Base-by-base conservation (phyloP, 2,888 invertebrate genomes). In the Tineola bisselliella region DNA sequence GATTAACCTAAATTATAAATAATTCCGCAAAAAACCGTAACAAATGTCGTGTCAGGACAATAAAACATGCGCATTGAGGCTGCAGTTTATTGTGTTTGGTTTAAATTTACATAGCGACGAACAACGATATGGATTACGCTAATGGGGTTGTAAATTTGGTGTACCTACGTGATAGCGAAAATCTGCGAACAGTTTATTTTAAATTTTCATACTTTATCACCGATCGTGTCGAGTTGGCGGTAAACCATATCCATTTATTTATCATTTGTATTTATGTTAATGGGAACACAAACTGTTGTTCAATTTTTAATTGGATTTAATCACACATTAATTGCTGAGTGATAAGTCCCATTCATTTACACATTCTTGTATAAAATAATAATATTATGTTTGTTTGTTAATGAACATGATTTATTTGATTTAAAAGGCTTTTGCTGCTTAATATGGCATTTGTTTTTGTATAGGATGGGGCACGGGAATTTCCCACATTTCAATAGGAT, bases 81-180 rank as follows among this genome's bases (percentile, higher is more conserved):
- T 56, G 56, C 56, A 56, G 19, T 56, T 56, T 56, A 56, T 56
- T 56, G 25, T 56, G 56, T 18, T 56, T 56, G 56, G 56, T 18
- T 56, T 56, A 18, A n/a, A 56, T 56, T 56, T 56, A 19, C 56
- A 56, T 56, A 56, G 11, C n/a, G 25, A 19, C 56, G 8, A 19
- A 15, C 56, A 56, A 56, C 48, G 48, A 18, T 19, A 18, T 19
- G 56, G 58, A 15, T 58, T 33, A 31, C 33, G 17, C 33, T 33
- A 58, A 58, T 58, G 58, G 58, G 19, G 13, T 33, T 33, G 58
- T 15, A 33, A 31, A 58, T 58, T 58, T 30, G 30, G 18, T 25
- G 18, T 30, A 30, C 25, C 48, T 48, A 48, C 48, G 31, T 58
- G 33, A 58, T 33, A 33, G 33, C n/a, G 33, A 33, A 33, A 58